A percentile compares a stretch with the other conserved stretches of the same genome.
Conservation (phyloP, 1,140 invertebrate genomes). For the Drosophila gunungcola region DNA sequence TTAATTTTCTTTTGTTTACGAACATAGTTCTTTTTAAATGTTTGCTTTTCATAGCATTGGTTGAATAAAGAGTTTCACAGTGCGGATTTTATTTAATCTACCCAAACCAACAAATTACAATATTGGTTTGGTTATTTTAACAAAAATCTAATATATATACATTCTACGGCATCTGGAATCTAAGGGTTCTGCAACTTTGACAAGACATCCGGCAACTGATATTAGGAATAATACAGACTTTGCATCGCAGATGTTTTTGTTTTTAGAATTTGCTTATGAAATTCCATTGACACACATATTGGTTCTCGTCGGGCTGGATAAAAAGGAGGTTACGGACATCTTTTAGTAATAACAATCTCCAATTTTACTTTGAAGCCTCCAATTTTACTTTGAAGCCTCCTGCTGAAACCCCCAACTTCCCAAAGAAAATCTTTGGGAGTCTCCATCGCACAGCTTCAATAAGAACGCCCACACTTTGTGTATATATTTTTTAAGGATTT, state of each 20-base stretch:
- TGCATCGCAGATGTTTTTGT: constrained; percentile 27
- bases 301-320: neutral
- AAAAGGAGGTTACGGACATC: constrained; percentile 9
- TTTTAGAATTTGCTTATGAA: constrained; percentile 12
- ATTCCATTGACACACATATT: neutral
- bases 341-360: neutral
- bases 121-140: neutral
- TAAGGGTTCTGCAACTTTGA: neutral
- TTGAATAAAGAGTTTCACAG: too few relatives aligned
- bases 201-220: constrained; percentile 1
- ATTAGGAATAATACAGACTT: constrained; percentile 13
- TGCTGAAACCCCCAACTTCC: neutral
- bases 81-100: too few relatives aligned
- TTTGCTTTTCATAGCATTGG: too few relatives aligned
- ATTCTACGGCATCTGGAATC: constrained; percentile 2
- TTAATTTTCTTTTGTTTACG: too few relatives aligned
- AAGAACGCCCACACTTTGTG: constrained; percentile 44
- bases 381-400: neutral
- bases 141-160: neutral
- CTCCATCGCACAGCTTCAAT: constrained; percentile 16
- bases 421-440: neutral
- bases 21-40: too few relatives aligned
- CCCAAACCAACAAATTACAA: too few relatives aligned
- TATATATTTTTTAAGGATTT: constrained; percentile 82
- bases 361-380: neutral